phyloP scores from a whole-genome alignment of 2,113 vertebrate species.

The Axis porcinus region DNA sequence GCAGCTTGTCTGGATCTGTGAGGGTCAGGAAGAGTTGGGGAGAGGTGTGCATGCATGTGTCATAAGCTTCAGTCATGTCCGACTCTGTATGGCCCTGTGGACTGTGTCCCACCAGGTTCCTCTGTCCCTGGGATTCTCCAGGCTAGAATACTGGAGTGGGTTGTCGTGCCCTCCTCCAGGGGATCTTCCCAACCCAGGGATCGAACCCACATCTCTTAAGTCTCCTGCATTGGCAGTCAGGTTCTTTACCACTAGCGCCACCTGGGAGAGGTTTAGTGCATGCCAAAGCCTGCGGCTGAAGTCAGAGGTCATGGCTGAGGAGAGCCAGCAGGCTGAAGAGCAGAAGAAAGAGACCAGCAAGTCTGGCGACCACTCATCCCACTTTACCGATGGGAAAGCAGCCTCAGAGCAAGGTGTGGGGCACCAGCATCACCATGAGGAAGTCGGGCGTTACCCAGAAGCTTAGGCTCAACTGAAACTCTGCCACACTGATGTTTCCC shows the following conservation, averaged over 20 bases:
- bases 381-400: neutral
- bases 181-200: neutral
- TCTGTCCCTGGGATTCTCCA: neutral
- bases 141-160: neutral
- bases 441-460: neutral
- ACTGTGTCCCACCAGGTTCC: neutral
- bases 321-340: neutral
- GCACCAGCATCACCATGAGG: neutral
- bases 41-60: accelerated
- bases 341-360: neutral
- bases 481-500: too few relatives aligned
- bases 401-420: neutral
- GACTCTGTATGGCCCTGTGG: accelerated
- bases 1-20: neutral
- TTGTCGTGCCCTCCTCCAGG: accelerated
- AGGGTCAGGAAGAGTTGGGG: neutral
- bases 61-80: neutral
- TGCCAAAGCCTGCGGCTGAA: neutral
- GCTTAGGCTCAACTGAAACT: neutral
- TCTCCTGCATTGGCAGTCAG: neutral
- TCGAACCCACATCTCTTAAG: neutral
- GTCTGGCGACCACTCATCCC: neutral
- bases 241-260: neutral
- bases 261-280: neutral
- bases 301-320: accelerated